Evolutionary conservation across 2,113 vertebrate species (phyloP).

Genomic region (Microcebus lehilahytsara): DNA sequence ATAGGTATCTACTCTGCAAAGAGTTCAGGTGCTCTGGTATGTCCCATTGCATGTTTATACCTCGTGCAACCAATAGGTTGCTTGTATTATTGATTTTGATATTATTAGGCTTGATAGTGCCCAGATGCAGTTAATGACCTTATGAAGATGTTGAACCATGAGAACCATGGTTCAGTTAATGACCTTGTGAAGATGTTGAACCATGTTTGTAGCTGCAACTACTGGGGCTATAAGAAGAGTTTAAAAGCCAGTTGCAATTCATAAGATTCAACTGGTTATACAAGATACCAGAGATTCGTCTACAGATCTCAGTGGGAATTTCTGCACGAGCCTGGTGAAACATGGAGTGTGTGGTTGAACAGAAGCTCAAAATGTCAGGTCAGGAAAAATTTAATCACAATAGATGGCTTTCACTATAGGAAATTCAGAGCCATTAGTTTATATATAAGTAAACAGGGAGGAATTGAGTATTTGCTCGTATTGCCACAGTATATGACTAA

Average conservation of each 20-base stretch:
- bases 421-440: background rate
- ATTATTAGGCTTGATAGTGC: conserved; percentile 41
- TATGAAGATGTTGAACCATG: conserved; percentile 59
- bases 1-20: background rate
- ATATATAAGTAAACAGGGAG: background rate
- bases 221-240: background rate
- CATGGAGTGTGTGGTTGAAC: background rate
- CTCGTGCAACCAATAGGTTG: conserved; percentile 25
- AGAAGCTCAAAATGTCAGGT: background rate
- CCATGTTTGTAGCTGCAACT: conserved; percentile 34
- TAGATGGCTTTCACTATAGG: background rate
- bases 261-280: background rate
- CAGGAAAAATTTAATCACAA: background rate
- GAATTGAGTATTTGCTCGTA: background rate
- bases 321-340: background rate
- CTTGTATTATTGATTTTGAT: conserved; percentile 53
- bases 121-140: conserved; percentile 41
- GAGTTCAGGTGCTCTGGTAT: background rate
- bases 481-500: background rate
- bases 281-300: background rate
- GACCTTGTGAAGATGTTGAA: conserved; percentile 61
- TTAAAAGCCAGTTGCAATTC: conserved; percentile 21
- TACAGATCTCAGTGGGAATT: background rate
- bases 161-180: conserved; percentile 24
- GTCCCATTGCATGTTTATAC: background rate